Evolutionary conservation across 2,888 invertebrate genomes (phyloP), one percentile per base, ranked within the genome.

Genomic region (Phalangium opilio): DNA sequence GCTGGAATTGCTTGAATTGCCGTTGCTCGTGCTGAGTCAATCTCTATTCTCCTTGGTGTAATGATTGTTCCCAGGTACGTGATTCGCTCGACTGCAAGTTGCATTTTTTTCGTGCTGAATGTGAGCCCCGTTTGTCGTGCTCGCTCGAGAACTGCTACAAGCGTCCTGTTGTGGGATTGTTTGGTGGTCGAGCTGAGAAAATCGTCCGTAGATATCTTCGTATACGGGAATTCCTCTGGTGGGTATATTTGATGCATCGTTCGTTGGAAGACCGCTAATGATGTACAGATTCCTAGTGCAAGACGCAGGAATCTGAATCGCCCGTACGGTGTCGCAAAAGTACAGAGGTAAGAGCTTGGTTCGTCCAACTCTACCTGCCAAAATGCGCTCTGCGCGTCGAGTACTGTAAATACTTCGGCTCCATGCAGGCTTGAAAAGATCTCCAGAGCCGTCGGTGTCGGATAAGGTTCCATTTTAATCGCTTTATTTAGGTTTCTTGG

Each of bases 61-160:
- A 53, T 34, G 10, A 42, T 11, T 43, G 50, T 43, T 10, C 54
- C 52, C 42, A 53, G 18, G 41, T 49, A 53, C 12, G 18, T 44
- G 1, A 50, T 40, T 14, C 20, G 17, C 7, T 32, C 4, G 8
- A n/a, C n/a, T 8, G 36, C 18, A 3, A 50, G 15, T 19, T 48
- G 50, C 10, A 34, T 41, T 27, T 48, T 48, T 3, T 21, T 38
- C 20, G 15, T 8, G 17, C 43, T 44, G 12, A 50, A 45, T 17
- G 41, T 40, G 11, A 50, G n/a, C 5, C 27, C 27, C 4, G 4
- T 27, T 27, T 27, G 27, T 27, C 27, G 27, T 4, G 27, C 27
- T 27, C 27, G 27, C 8, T 27, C 27, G 5, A 27, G 27, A 7
- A 27, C 27, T 27, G 27, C 8, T 27, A 27, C 8, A 27, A 27